Conservation (phyloP, 1,140 invertebrate genomes). For the Dermatophagoides farinae region DNA sequence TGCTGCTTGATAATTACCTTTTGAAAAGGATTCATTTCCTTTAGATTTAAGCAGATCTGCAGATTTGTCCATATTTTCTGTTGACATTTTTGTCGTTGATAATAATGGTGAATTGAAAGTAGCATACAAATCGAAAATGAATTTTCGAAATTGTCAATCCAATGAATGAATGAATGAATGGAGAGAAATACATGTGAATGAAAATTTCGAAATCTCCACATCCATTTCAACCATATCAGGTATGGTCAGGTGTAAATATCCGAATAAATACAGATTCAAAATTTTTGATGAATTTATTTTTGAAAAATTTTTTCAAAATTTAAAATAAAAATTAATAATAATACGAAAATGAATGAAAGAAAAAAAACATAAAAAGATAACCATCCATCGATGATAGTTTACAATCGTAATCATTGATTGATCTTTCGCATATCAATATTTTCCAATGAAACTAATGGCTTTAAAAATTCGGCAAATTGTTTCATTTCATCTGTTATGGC, state of each 20-base stretch:
- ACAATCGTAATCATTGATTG: background rate
- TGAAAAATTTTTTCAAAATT: no score
- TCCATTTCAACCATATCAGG: no score
- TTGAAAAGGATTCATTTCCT: constrained; percentile 61
- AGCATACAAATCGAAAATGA: background rate
- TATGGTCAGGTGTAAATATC: no score
- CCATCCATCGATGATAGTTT: no score
- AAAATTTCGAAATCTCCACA: no score
- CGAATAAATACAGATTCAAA: no score
- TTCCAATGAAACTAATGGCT: constrained; percentile 68
- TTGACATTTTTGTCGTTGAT: no score
- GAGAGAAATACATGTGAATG: background rate
- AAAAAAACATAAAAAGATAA: background rate
- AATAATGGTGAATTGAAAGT: no score
- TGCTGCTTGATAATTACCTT: constrained; percentile 51
- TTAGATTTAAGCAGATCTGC: background rate
- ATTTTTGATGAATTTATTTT: no score
- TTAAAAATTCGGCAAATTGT: constrained; percentile 78
- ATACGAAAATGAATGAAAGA: background rate
- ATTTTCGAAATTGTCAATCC: background rate
- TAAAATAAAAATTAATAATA: no score
- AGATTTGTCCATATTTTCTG: background rate
- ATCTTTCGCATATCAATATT: constrained; percentile 47
- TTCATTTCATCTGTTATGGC: constrained; percentile 87
- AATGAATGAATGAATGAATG: no score